Evolutionary conservation across 2,888 invertebrate genomes (phyloP), one percentile per base, ranked within the genome.

Genomic region (Argyra leucocephala): DNA sequence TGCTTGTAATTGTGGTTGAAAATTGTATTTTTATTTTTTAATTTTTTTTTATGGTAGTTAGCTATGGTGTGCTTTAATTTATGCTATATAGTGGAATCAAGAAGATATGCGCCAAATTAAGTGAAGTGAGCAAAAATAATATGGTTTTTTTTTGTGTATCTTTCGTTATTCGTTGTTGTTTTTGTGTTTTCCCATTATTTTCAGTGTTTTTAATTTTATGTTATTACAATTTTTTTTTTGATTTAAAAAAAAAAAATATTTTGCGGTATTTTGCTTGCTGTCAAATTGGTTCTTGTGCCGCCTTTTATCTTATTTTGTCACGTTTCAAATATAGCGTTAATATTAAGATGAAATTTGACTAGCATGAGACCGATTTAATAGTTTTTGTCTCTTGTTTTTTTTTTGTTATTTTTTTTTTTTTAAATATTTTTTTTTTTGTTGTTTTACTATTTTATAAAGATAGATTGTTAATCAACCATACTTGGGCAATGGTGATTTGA

Each of bases 221-320:
- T 48, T 48, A 2, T 48, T 48, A 18, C 48, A 18, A 48, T 18
- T 15, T 48, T 48, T 15, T 37, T 48, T 48, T 2, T 31, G 10
- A 10, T 31, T 31, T 31, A 10, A 7, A n/a, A n/a, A n/a, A n/a
- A n/a, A n/a, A n/a, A n/a, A n/a, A 31, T 31, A 31, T 31, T 31
- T 48, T 48, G 48, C 48, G 48, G 48, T 48, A 48, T 48, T 48
- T 48, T 48, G 48, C 48, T 48, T 48, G 48, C 48, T 48, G 48
- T 48, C 48, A 48, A 48, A 48, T 12, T 48, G 12, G 15, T 48
- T 48, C 15, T 15, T 12, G 15, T 48, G 18, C 48, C 48, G 48
- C 48, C 48, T 48, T 48, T 48, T 48, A 48, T 48, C 48, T 48
- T 48, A 48, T 48, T 48, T 48, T 48, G 48, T 48, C 48, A 18